Percentiles rank a stretch among this genome's conserved stretches.
Evolutionary conservation across 2,113 vertebrate genomes (phyloP).

Genomic region (Nycticebus coucang): DNA sequence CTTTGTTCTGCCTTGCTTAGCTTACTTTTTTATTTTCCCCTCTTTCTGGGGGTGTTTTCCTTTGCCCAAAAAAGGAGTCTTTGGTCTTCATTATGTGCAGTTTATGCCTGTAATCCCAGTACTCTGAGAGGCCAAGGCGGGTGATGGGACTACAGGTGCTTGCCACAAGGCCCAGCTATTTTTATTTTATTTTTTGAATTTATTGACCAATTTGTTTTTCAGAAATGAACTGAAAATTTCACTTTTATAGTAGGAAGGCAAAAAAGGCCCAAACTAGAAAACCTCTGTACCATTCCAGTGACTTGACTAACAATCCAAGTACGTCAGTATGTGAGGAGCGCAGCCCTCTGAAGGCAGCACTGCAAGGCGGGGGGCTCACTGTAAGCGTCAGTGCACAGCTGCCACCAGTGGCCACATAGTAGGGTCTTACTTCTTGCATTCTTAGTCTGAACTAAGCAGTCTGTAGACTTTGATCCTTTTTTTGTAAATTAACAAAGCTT

Average conservation of each 20-base stretch:
- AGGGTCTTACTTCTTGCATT: conserved; percentile 6
- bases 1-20: too few species aligned
- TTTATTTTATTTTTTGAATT: conserved; percentile 85
- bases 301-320: conserved; percentile 62
- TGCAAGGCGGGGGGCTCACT: neutral
- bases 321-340: neutral
- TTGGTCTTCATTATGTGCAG: too few species aligned
- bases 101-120: too few species aligned
- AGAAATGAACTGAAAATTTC: conserved; percentile 87
- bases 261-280: neutral
- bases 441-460: conserved; percentile 36
- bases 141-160: too few species aligned
- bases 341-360: conserved; percentile 14
- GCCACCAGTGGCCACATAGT: neutral
- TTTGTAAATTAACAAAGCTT: conserved; percentile 74
- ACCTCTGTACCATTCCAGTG: conserved; percentile 78
- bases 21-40: too few species aligned
- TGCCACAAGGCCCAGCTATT: too few species aligned
- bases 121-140: too few species aligned
- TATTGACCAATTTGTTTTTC: conserved; percentile 98
- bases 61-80: too few species aligned
- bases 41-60: too few species aligned
- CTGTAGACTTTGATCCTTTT: conserved; percentile 39
- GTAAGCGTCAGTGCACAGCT: neutral
- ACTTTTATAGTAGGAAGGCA: conserved; percentile 62